These are phyloP conservation scores for Margaritifera margaritifera DNA, from an alignment of 2,888 invertebrate genomes.

Conservation along the genomic window DNA sequence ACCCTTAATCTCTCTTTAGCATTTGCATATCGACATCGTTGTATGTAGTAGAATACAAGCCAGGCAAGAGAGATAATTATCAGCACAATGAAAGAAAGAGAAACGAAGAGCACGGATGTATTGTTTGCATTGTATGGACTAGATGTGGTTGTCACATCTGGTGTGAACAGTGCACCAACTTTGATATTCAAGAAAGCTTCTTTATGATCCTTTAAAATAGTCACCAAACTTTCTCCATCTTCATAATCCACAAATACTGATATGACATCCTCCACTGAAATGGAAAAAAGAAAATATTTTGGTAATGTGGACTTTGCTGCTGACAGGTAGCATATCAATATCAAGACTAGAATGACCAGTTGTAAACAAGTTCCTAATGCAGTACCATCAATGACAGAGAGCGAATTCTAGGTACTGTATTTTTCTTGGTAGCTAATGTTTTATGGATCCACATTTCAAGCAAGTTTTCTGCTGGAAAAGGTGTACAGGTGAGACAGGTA, in stretches of 20 bases:
- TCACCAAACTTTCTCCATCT: conserved; percentile 29
- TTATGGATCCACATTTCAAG: too few species aligned
- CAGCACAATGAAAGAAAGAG: conserved; percentile 94
- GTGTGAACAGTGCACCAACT: conserved; percentile 10
- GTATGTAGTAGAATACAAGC: conserved; percentile 97
- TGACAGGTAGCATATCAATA: too few species aligned
- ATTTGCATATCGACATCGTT: conserved; percentile 93
- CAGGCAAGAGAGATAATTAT: conserved; percentile 96
- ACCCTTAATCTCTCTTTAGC: conserved; percentile 95
- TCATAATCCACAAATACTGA: conserved; percentile 27
- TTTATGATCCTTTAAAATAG: conserved; percentile 20
- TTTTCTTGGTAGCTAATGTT: too few species aligned
- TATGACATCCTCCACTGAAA: conserved; percentile 39
- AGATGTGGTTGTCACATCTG: not conserved
- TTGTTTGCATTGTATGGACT: conserved; percentile 75
- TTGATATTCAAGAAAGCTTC: conserved; percentile 33
- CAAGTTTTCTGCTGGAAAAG: too few species aligned
- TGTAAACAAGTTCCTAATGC: too few species aligned
- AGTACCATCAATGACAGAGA: too few species aligned
- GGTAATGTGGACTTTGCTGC: too few species aligned
- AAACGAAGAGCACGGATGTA: conserved; percentile 94
- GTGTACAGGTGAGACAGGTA: too few species aligned
- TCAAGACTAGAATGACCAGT: too few species aligned
- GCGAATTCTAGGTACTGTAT: too few species aligned
- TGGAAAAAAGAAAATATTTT: not conserved